Percentiles rank a stretch among this genome's conserved stretches.
phyloP scores from a whole-genome alignment of 2,797 vertebrate genomes.

The Sardinella longiceps region DNA sequence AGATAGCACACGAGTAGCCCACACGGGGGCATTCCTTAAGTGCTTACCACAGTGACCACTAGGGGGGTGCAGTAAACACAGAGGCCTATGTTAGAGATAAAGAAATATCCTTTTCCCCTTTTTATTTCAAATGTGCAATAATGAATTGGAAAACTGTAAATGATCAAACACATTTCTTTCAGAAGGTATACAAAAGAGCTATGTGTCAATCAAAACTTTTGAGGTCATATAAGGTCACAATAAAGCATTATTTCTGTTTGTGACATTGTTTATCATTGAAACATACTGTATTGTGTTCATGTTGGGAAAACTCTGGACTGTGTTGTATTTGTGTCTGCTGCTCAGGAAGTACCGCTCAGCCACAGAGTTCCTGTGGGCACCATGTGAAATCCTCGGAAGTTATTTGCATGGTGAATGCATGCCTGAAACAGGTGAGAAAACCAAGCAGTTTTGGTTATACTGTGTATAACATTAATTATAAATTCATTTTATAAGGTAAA shows the following conservation, averaged over 20 bases:
- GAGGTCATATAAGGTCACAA: neutral
- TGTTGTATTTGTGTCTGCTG: neutral
- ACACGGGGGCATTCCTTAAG: neutral
- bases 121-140: neutral
- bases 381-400: slow-evolving; percentile 7
- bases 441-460: neutral
- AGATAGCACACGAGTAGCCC: neutral
- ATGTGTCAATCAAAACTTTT: neutral
- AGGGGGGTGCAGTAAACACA: neutral
- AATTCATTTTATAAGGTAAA: neutral
- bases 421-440: slow-evolving; percentile 24
- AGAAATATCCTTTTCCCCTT: neutral
- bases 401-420: slow-evolving; percentile 30
- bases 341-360: slow-evolving; percentile 10
- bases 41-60: neutral
- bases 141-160: neutral
- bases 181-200: neutral
- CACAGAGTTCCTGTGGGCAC: slow-evolving; percentile 36
- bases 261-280: neutral
- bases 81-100: neutral
- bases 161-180: neutral
- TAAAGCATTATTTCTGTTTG: neutral
- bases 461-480: neutral
- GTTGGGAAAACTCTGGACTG: neutral
- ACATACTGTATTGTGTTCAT: neutral